A percentile compares a stretch with the other conserved stretches of the same genome.
Conservation (phyloP, 2,113 vertebrate species). For the Phainopepla nitens region DNA sequence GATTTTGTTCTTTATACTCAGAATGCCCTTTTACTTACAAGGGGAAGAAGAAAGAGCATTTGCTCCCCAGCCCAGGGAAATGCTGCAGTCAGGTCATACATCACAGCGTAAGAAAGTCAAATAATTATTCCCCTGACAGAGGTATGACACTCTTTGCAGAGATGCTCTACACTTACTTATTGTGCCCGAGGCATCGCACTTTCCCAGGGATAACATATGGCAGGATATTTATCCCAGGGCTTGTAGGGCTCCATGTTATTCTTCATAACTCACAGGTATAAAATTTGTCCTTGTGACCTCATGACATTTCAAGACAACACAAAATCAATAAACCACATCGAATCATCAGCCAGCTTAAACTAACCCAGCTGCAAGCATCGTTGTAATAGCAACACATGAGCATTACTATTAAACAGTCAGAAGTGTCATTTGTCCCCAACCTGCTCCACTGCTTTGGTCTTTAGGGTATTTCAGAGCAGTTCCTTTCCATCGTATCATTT, state of each 20-base stretch:
- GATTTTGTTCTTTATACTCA: neutral
- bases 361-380: neutral
- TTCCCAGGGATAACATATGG: neutral
- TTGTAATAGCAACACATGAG: neutral
- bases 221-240: neutral
- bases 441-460: neutral
- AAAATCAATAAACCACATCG: neutral
- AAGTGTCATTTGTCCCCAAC: neutral
- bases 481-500: constrained; percentile 32
- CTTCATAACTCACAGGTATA: neutral
- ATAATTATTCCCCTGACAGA: neutral
- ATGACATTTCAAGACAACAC: neutral
- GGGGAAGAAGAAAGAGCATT: neutral
- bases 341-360: neutral
- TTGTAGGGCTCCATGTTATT: neutral
- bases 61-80: neutral
- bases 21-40: neutral
- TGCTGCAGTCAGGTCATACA: neutral
- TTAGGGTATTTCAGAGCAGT: neutral
- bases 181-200: neutral
- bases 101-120: neutral
- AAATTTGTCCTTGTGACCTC: neutral
- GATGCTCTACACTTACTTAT: neutral
- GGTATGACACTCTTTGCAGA: neutral
- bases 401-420: neutral